Conservation (phyloP, 2,888 invertebrate genomes). For the Pseudococcus longispinus region DNA sequence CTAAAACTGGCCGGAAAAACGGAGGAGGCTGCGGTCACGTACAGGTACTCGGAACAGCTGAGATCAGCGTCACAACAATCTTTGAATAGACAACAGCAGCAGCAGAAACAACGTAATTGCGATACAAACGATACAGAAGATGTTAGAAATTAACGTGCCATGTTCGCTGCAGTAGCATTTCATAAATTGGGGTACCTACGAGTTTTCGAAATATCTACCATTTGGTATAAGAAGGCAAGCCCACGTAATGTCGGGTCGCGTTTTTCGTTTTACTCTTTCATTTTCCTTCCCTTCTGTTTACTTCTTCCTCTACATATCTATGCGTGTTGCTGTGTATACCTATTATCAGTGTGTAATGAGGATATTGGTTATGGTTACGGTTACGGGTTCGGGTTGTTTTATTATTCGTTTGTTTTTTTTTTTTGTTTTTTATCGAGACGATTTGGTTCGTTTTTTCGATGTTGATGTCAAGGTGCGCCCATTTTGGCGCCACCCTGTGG, state of each 20-base stretch:
- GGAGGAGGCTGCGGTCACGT: conserved; percentile 83
- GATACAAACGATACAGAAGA: neutral
- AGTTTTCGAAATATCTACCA: neutral
- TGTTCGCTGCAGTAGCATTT: neutral
- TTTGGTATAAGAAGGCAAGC: neutral
- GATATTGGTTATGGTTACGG: neutral
- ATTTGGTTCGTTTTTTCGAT: neutral
- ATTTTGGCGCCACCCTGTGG: too few relatives aligned
- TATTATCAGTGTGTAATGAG: neutral
- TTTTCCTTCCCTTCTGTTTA: neutral
- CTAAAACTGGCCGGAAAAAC: conserved; percentile 91
- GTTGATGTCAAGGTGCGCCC: neutral
- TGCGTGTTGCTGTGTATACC: neutral
- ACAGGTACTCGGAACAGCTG: conserved; percentile 82
- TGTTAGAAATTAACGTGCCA: neutral
- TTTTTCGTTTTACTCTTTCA: neutral
- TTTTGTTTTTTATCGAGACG: neutral
- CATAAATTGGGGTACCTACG: neutral
- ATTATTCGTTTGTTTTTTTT: neutral
- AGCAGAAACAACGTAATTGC: neutral
- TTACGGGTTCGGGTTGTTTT: neutral
- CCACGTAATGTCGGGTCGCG: neutral
- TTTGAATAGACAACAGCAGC: neutral
- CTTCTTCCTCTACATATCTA: neutral
- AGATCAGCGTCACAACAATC: conserved; percentile 82